Base-by-base conservation (phyloP, 2,888 invertebrate species). In the Stictocephala bisonia region DNA sequence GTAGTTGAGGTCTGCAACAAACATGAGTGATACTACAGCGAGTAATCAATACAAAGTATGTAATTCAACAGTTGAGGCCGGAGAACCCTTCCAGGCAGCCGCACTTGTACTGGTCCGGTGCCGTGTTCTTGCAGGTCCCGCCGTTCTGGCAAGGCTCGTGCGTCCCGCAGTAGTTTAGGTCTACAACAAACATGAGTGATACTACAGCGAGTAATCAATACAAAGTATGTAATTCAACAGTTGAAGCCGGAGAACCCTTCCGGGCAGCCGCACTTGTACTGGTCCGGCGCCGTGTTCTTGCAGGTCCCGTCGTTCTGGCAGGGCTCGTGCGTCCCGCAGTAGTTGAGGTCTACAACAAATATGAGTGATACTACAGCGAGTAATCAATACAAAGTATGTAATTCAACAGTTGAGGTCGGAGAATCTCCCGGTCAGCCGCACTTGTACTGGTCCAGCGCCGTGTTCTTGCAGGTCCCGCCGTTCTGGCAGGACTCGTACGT, bases 81-180 rank as follows among this genome's bases (percentile, higher is more conserved):
- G 94, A 93, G 86, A 95, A 95, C 29, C 97, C 97, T 81, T 95
- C 93, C 60, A 93, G 93, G 85, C 97, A 97, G 75, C 93, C 92
- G 86, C 97, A 97, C 80, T 91, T 88, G 87, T 96, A 97, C 84
- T 93, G 91, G 86, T 96, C 95, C 40, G 96, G 96, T 73, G 93
- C 94, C 22, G 94, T 95, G 86, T 97, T 96, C 85, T 94, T 93
- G 87, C 97, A 97, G 69, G 95, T 94, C 78, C 96, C 97, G 74
- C 95, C 94, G 85, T 97, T 96, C 83, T 91, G 90, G 84, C 97
- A 97, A 7, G 97, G 97, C 85, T 94, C 93, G 86, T 96, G 95
- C 53, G 95, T 95, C 76, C 96, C 96, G 85, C 97, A 97, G 86
- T 94, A 96, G 87, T 97, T 96, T 82, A 97, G 88, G 87, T 97